Evolutionary conservation across 2,888 invertebrate species (phyloP).

Genomic region (Athrips mouffetella): DNA sequence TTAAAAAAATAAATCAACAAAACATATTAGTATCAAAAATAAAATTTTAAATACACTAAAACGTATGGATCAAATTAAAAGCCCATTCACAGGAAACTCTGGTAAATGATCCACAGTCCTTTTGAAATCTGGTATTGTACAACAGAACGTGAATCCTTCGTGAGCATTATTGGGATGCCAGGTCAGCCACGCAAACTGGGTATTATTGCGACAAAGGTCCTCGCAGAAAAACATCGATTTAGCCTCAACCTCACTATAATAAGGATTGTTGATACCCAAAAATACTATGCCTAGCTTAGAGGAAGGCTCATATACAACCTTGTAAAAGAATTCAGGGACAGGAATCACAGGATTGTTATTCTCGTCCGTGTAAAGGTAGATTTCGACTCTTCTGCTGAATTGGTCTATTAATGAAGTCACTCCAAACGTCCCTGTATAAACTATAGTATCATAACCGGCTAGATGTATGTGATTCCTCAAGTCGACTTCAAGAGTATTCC

Average conservation of each 20-base stretch:
- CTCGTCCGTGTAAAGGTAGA: constrained; percentile 55
- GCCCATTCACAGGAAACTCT: constrained; percentile 57
- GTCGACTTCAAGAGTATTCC: constrained; percentile 75
- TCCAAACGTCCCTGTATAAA: constrained; percentile 81
- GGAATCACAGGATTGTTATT: constrained; percentile 65
- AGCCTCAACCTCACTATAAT: constrained; percentile 48
- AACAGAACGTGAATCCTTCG: constrained; percentile 80
- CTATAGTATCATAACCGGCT: constrained; percentile 48
- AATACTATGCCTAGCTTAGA: constrained; percentile 74
- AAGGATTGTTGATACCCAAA: constrained; percentile 82
- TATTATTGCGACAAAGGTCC: constrained; percentile 67
- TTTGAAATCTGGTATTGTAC: constrained; percentile 75
- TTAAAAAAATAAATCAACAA: neutral
- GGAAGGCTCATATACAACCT: constrained; percentile 75
- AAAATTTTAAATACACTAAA: neutral
- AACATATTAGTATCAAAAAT: neutral
- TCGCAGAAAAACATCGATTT: constrained; percentile 62
- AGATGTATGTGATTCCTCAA: constrained; percentile 55
- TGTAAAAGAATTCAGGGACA: constrained; percentile 67
- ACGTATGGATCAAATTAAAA: constrained; percentile 37
- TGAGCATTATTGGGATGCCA: constrained; percentile 71
- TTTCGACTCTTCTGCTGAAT: constrained; percentile 45
- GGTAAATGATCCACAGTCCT: constrained; percentile 73
- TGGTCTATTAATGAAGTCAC: constrained; percentile 72
- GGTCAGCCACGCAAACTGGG: constrained; percentile 75